phyloP scores from a whole-genome alignment of 2,888 invertebrate species.

The Carcina quercana region DNA sequence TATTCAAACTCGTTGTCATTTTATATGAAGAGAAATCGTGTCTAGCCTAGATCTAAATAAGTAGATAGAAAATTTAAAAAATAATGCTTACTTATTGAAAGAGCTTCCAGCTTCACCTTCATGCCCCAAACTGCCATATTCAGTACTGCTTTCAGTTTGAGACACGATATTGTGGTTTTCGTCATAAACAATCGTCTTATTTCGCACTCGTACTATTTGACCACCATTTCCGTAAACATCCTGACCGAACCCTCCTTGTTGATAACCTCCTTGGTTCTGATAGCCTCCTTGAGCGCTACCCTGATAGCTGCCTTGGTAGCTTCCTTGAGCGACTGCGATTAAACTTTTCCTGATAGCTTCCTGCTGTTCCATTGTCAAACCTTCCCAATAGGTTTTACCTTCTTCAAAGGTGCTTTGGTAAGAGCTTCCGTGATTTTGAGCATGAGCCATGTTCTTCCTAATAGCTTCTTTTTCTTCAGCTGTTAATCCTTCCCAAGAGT shows the following conservation, averaged over 20 bases:
- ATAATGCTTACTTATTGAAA: conserved; percentile 47
- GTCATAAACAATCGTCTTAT: conserved; percentile 50
- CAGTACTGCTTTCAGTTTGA: conserved; percentile 67
- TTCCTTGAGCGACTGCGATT: conserved; percentile 2
- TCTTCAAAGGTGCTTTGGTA: conserved; percentile 8
- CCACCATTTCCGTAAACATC: conserved; percentile 27
- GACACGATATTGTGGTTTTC: conserved; percentile 60
- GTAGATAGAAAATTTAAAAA: too few species aligned
- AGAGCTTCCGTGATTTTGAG: conserved; percentile 6
- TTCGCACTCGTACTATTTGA: conserved; percentile 39
- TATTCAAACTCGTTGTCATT: too few species aligned
- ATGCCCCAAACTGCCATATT: conserved; percentile 56
- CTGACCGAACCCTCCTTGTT: conserved; percentile 19
- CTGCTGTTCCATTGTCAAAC: conserved; percentile 11
- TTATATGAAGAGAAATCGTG: too few species aligned
- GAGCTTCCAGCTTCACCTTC: conserved; percentile 64
- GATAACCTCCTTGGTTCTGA: conserved; percentile 5
- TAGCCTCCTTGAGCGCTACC: conserved; percentile 20
- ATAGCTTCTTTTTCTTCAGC: conserved; percentile 47
- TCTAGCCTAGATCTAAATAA: too few species aligned
- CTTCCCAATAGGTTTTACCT: conserved; percentile 6
- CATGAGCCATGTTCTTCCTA: conserved; percentile 30
- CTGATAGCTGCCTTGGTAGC: conserved; percentile 8
- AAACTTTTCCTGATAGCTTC: conserved; percentile 12
- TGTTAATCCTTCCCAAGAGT: conserved; percentile 33